A percentile compares a stretch with the other conserved stretches of the same genome.
Conservation (phyloP, 1,140 invertebrate genomes). For the Lysiphlebus fabarum region DNA sequence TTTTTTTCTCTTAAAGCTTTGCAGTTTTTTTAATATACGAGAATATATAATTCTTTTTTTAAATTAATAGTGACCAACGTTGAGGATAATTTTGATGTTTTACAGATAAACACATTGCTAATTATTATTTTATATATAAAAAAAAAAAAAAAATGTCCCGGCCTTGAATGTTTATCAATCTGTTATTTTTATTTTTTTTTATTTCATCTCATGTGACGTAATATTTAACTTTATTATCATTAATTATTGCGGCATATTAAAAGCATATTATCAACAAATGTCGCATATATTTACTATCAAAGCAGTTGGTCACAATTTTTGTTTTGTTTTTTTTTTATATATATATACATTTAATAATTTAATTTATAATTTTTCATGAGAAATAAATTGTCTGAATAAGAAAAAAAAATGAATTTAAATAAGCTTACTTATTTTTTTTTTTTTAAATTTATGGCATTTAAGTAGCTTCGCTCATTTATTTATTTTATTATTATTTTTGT, state of each 20-base stretch:
- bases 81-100: slow-evolving; percentile 5
- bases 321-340: background rate
- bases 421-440: slow-evolving; percentile 4
- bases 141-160: background rate
- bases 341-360: background rate
- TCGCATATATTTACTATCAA: background rate
- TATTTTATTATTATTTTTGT: no score
- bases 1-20: no score
- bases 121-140: background rate
- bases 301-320: slow-evolving; percentile 13
- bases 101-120: background rate
- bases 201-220: background rate
- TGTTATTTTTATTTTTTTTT: background rate
- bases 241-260: slow-evolving; percentile 8
- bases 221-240: background rate
- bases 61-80: slow-evolving; percentile 5
- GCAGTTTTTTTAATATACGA: no score
- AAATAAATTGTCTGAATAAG: background rate
- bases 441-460: no score
- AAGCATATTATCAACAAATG: slow-evolving; percentile 10
- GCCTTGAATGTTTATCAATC: background rate
- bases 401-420: slow-evolving; percentile 1
- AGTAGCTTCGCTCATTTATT: no score
- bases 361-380: background rate
- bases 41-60: background rate